These are phyloP conservation scores for Oikopleura albicans DNA, from an alignment of 23 tunicate species.

Conservation along the genomic window DNA sequence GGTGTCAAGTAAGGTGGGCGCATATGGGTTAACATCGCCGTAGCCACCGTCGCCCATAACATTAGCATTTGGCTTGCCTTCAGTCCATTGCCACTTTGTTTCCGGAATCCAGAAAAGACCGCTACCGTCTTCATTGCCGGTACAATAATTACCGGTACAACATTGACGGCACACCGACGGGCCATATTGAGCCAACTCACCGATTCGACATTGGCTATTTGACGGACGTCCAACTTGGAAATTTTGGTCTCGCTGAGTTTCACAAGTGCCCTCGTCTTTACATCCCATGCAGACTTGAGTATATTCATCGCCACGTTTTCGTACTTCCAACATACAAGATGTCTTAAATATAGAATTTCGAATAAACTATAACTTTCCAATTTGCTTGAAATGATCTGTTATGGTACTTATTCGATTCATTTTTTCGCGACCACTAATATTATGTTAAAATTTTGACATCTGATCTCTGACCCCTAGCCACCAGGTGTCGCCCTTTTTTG, in stretches of 20 bases:
- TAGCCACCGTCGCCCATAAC: background rate
- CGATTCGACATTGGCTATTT: background rate
- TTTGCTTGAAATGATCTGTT: too few relatives aligned
- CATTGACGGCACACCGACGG: constrained; percentile 15
- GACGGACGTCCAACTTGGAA: background rate
- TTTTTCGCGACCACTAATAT: too few relatives aligned
- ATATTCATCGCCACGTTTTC: background rate
- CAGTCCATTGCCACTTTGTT: background rate
- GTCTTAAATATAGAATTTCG: background rate
- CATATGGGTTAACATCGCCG: background rate
- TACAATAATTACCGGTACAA: background rate
- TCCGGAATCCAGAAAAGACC: background rate
- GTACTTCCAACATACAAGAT: background rate
- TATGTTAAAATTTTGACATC: too few relatives aligned
- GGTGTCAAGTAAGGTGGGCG: too few relatives aligned
- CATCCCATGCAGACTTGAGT: background rate
- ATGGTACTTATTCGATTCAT: too few relatives aligned
- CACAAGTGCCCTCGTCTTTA: background rate
- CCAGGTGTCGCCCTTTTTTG: too few relatives aligned
- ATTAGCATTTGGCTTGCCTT: background rate
- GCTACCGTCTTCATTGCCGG: background rate
- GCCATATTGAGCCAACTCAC: background rate
- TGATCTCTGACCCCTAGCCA: too few relatives aligned
- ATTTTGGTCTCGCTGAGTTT: background rate
- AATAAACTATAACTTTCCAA: too few relatives aligned